Conservation (phyloP, 2,888 invertebrate species). For the Reticulitermes lucifugus region DNA sequence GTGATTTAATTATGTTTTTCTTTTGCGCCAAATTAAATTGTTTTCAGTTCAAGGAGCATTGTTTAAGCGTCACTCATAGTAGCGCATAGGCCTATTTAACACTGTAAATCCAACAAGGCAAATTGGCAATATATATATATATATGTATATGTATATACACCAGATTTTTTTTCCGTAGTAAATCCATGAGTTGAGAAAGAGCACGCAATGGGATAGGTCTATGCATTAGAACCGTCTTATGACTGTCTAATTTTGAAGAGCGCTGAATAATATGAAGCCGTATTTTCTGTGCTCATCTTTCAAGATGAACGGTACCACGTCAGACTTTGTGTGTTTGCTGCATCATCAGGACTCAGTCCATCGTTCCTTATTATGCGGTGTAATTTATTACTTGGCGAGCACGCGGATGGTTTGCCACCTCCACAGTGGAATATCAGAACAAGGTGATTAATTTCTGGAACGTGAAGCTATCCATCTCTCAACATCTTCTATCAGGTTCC, state of each 20-base stretch:
- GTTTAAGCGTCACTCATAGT: too few species aligned
- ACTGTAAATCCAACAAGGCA: too few species aligned
- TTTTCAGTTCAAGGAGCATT: too few species aligned
- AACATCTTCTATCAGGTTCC: constrained; percentile 40
- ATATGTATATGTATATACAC: too few species aligned
- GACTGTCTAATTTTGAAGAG: background rate
- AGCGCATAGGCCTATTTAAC: too few species aligned
- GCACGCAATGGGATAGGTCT: too few species aligned
- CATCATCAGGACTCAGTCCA: constrained; percentile 23
- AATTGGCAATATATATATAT: too few species aligned
- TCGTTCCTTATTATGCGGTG: constrained; percentile 43
- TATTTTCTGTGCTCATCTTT: constrained; percentile 10
- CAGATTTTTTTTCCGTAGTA: too few species aligned
- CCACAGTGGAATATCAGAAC: constrained; percentile 29
- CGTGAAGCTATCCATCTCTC: constrained; percentile 48
- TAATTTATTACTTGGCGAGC: constrained; percentile 50
- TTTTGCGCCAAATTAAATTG: too few species aligned
- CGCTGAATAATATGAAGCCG: background rate
- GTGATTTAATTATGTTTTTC: too few species aligned
- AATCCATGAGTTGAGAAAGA: too few species aligned
- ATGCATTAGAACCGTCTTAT: too few species aligned
- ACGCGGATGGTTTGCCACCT: background rate
- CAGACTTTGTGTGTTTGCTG: constrained; percentile 10
- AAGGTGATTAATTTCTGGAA: constrained; percentile 48
- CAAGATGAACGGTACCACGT: constrained; percentile 5